Evolutionary conservation across 2,113 vertebrate species (phyloP), one percentile per base, ranked within the genome.

Genomic region (Melozone crissalis): DNA sequence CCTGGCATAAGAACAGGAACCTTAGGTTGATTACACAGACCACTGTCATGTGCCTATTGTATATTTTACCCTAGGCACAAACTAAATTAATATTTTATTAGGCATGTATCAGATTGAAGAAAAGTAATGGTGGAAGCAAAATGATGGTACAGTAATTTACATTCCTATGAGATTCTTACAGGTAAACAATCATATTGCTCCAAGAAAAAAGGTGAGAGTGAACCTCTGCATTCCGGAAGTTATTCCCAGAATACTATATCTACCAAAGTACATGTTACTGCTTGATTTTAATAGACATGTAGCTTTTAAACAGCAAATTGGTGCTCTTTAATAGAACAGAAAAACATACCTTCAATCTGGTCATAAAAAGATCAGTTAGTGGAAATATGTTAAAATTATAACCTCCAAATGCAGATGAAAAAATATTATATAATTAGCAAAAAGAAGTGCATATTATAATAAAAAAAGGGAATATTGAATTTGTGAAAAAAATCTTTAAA

Each of bases 161-260:
- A 73, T 93, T 92, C 80, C 61, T 80, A 43, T 59, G 80, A 93
- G 82, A 91, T 79, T 90, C 87, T 94, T 61, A 85, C 49, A 88
- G 67, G 85, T 93, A 97, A 95, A 92, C 66, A 95, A 89, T 58
- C 86, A 66, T 30, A 58, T 66, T 91, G 13, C 44, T 87, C 66
- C 44, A 72, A 68, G 2, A 28, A 84, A 94, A 86, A 83, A 58
- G 11, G 47, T 18, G 26, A 73, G 46, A 41, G 17, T 37, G 30
- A 73, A 78, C 19, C 22, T 94, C 35, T 68, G 6, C 21, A 9
- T 87, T 92, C n/a, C 63, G 93, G 94, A 84, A 87, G 31, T 92
- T 79, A 66, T 92, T 95, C 81, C 67, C 83, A 89, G 76, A 55
- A 54, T 37, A 78, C 16, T 17, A 15, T 37, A 33, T 35, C 43